A percentile compares a stretch with the other conserved stretches of the same genome.
Evolutionary conservation across 1,140 invertebrate genomes (phyloP).

Genomic region (Leptestheria dahalacensis): DNA sequence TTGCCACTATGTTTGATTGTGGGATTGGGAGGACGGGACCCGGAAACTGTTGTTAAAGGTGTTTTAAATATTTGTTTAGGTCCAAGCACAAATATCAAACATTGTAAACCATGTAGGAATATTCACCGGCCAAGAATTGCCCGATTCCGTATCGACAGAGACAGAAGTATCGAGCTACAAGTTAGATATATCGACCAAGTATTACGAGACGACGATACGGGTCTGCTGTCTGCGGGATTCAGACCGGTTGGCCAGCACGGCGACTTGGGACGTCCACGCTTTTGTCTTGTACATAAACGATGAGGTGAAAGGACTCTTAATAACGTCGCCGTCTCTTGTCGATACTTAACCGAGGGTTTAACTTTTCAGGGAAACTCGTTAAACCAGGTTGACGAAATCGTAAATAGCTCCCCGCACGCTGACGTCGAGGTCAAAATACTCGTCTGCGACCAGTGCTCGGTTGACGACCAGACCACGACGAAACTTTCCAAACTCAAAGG

Average conservation of each 20-base stretch:
- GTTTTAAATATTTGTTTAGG: no score
- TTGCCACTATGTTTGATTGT: constrained; percentile 3
- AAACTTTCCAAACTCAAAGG: neutral
- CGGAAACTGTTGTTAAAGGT: constrained; percentile 12
- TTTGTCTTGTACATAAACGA: neutral
- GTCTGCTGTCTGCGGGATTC: constrained; percentile 28
- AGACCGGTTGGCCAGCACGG: constrained; percentile 34
- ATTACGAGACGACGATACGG: constrained; percentile 42
- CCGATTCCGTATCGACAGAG: constrained; percentile 24
- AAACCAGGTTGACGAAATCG: neutral
- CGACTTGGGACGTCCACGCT: constrained; percentile 21
- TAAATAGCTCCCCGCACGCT: constrained; percentile 30
- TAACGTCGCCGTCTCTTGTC: no score
- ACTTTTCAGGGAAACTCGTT: neutral
- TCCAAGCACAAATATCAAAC: no score
- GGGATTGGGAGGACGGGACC: neutral
- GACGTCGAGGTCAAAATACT: constrained; percentile 36
- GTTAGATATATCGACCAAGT: constrained; percentile 49
- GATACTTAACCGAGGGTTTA: no score
- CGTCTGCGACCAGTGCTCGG: constrained; percentile 32
- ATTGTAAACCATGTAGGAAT: constrained; percentile 28
- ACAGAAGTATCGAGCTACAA: constrained; percentile 33
- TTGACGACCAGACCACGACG: constrained; percentile 14
- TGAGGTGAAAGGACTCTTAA: neutral
- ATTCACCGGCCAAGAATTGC: constrained; percentile 23